phyloP scores from a whole-genome alignment of 2,113 vertebrate species.

The Struthio camelus region DNA sequence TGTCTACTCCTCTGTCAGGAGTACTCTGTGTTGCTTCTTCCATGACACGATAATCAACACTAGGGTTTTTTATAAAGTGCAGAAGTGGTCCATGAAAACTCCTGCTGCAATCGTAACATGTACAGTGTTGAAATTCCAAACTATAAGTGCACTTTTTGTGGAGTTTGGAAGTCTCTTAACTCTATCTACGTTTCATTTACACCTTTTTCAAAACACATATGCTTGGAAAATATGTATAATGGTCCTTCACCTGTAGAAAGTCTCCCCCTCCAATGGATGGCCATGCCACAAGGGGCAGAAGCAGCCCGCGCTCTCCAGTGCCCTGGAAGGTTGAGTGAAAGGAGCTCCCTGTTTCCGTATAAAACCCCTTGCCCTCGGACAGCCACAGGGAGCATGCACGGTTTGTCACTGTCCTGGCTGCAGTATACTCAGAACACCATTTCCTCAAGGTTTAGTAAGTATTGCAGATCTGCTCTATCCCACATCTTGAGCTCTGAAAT shows the following conservation, averaged over 20 bases:
- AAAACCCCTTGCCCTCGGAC: neutral
- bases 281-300: neutral
- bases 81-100: neutral
- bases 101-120: neutral
- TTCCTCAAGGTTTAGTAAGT: neutral
- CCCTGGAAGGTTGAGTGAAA: fast-evolving
- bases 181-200: neutral
- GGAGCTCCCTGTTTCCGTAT: neutral
- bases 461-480: neutral
- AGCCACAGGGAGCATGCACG: fast-evolving
- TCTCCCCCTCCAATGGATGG: neutral
- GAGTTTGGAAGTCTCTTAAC: neutral
- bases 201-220: neutral
- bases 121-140: neutral
- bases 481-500: neutral
- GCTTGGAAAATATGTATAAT: neutral
- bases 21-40: neutral
- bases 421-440: neutral
- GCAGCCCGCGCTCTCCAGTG: neutral
- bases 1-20: neutral
- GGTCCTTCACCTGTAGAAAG: neutral
- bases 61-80: neutral
- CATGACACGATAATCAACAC: neutral
- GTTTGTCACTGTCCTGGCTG: neutral
- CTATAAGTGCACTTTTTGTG: neutral